These are phyloP conservation scores for Apodemus sylvaticus DNA, from an alignment of 2,113 vertebrate genomes.

Conservation along the genomic window DNA sequence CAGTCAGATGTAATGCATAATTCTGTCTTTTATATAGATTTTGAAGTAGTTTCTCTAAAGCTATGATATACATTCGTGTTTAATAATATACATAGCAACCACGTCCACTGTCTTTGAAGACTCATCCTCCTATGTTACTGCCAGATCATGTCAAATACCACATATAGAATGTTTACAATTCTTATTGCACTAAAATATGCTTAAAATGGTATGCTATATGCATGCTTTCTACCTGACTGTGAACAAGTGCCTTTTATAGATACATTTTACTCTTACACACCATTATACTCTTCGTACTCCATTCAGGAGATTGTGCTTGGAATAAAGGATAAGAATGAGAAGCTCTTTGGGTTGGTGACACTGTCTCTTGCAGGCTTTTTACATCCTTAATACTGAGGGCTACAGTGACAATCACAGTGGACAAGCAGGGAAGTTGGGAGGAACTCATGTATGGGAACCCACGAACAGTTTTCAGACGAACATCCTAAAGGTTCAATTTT, in stretches of 20 bases:
- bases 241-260: background rate
- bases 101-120: background rate
- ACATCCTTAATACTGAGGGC: background rate
- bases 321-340: background rate
- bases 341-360: background rate
- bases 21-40: background rate
- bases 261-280: background rate
- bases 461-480: background rate
- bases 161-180: background rate
- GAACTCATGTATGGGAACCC: background rate
- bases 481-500: conserved; percentile 1
- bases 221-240: background rate
- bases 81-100: background rate
- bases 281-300: background rate
- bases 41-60: background rate
- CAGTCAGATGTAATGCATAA: background rate
- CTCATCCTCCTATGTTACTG: background rate
- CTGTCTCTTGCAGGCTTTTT: background rate
- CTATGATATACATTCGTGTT: background rate
- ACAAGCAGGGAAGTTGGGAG: background rate
- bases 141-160: background rate
- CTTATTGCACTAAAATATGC: background rate
- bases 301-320: background rate
- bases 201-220: background rate
- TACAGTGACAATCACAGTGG: background rate